Base-by-base conservation (phyloP, 2,113 vertebrate genomes). In the Grus americana region DNA sequence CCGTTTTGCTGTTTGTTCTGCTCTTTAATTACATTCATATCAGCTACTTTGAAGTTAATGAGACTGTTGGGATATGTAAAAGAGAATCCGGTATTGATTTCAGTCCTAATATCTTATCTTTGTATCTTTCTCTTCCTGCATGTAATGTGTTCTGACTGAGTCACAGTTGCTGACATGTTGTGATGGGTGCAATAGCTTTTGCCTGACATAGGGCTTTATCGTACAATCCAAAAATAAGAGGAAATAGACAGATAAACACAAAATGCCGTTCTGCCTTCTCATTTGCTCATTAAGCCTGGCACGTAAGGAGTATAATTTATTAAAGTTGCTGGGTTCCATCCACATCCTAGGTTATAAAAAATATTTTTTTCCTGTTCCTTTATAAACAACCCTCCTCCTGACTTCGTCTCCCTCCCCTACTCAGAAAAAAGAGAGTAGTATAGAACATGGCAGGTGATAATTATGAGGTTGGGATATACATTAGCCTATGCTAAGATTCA, bases 21-120 rank as follows among this genome's bases (percentile, higher is more conserved):
- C 90, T 98, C 95, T 97, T 98, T 98, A 98, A 98, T 98, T 98
- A 97, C 97, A 98, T 98, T 98, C 98, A 96, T 98, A 98, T 98
- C 97, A 97, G 95, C 92, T 97, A 80, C 98, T 98, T 98, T 98
- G 98, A 98, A 98, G 98, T 97, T 97, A 98, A 97, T 92, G 95
- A 94, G 97, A 97, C 98, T 97, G 94, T 96, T 97, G 98, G 98
- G 98, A 98, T 98, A 97, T 98, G 97, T 94, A 97, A 97, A 98
- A 97, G 97, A 97, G 97, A 96, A 91, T 88, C 54, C 93, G 95
- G 89, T 97, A 98, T 98, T 98, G 98, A 98, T 98, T 98, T 97
- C 96, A 96, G 92, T 75, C 95, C 92, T 97, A 96, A 90, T 97
- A 97, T 96, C 95, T 97, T 97, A 97, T 97, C 96, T 90, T 93